These are phyloP conservation scores for Rhinolophus sinicus DNA, from an alignment of 2,113 vertebrate genomes.

Conservation along the genomic window DNA sequence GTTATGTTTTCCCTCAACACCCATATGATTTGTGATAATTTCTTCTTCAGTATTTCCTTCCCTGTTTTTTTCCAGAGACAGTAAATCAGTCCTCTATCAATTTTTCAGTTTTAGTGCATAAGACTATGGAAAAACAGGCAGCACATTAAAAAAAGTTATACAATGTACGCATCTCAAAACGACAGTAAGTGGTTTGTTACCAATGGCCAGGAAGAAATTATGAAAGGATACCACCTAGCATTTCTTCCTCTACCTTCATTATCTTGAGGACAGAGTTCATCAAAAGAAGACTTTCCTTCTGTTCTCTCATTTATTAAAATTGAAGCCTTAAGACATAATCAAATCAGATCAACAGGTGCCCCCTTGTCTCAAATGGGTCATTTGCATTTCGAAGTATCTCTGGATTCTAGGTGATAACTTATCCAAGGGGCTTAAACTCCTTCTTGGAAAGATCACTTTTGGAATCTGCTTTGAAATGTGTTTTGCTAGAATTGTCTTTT, in stretches of 20 bases:
- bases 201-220: neutral
- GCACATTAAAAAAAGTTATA: neutral
- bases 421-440: constrained; percentile 44
- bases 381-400: constrained; percentile 71
- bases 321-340: constrained; percentile 60
- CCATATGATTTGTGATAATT: neutral
- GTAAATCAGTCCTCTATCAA: neutral
- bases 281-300: constrained; percentile 42
- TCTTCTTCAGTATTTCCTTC: neutral
- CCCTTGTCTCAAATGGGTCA: constrained; percentile 63
- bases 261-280: constrained; percentile 7
- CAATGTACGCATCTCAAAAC: neutral
- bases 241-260: neutral
- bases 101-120: neutral
- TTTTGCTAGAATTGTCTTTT: constrained; percentile 67
- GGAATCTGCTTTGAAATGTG: constrained; percentile 65
- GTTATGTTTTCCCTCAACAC: neutral
- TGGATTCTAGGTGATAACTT: constrained; percentile 57
- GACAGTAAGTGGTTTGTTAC: neutral
- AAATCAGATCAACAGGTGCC: constrained; percentile 66
- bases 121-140: neutral
- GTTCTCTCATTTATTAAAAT: constrained; percentile 46
- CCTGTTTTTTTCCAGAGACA: neutral
- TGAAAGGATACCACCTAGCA: neutral
- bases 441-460: constrained; percentile 62